These are phyloP conservation scores for Dasyprocta punctata DNA, from an alignment of 2,113 vertebrate genomes.

Conservation along the genomic window DNA sequence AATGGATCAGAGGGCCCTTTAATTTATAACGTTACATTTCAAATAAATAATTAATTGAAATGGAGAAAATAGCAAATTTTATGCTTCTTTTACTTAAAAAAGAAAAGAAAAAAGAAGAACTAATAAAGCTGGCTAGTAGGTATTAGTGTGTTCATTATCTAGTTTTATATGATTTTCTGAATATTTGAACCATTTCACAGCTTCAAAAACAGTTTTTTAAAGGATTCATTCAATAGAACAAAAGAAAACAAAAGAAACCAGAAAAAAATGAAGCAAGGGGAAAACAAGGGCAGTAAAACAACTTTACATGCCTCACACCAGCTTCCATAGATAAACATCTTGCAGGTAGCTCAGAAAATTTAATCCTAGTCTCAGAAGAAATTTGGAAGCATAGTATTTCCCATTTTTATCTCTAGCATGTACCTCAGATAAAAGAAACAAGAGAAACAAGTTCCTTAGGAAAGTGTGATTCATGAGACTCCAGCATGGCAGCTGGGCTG, in stretches of 20 bases:
- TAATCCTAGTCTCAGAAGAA: neutral
- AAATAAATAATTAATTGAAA: neutral
- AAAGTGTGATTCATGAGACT: neutral
- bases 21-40: neutral
- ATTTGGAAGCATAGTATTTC: neutral
- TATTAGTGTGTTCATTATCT: neutral
- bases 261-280: neutral
- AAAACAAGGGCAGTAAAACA: neutral
- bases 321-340: neutral
- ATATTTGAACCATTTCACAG: constrained; percentile 6
- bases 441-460: neutral
- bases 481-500: neutral
- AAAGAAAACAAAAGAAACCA: constrained; percentile 39
- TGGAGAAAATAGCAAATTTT: neutral
- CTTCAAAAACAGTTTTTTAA: neutral
- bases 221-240: neutral
- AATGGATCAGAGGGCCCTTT: neutral
- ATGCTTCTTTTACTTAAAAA: neutral
- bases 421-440: neutral
- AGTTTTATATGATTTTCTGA: neutral
- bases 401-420: neutral
- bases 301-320: neutral
- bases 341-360: neutral
- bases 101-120: neutral
- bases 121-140: neutral